These are phyloP conservation scores for Aspidoscelis tigris DNA, from an alignment of 2,113 vertebrate genomes.

Conservation along the genomic window DNA sequence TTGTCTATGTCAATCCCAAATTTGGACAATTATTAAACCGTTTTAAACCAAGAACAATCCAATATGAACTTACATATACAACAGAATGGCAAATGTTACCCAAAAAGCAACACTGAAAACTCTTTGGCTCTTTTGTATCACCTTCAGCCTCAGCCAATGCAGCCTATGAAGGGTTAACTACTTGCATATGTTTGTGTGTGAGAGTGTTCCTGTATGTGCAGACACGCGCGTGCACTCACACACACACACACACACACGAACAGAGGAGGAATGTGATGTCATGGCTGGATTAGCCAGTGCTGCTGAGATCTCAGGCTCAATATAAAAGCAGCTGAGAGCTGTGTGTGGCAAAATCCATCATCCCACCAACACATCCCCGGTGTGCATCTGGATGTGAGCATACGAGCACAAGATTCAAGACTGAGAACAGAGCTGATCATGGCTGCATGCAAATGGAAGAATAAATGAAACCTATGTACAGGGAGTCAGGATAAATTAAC, in stretches of 20 bases:
- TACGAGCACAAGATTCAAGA: not conserved
- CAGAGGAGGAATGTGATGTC: slow-evolving; percentile 57
- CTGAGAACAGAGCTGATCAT: not conserved
- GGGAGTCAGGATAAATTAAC: too few relatives aligned
- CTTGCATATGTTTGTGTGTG: too few relatives aligned
- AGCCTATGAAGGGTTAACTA: slow-evolving; percentile 50
- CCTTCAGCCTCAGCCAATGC: not conserved
- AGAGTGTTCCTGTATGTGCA: too few relatives aligned
- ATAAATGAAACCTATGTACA: not conserved
- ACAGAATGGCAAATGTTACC: not conserved
- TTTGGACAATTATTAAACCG: not conserved
- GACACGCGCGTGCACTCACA: not conserved
- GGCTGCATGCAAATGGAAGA: not conserved
- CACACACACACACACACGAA: slow-evolving; percentile 28
- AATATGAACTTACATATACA: not conserved
- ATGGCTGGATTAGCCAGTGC: slow-evolving; percentile 61
- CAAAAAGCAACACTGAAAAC: not conserved
- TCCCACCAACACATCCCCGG: slow-evolving; percentile 16
- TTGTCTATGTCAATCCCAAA: not conserved
- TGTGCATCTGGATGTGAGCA: not conserved
- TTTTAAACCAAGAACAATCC: not conserved
- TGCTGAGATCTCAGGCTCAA: slow-evolving; percentile 28
- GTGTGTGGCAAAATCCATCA: slow-evolving; percentile 68
- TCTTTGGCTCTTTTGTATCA: not conserved
- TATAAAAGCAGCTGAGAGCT: slow-evolving; percentile 46